These are phyloP conservation scores for Neotoma lepida DNA, from an alignment of 2,113 vertebrate genomes.

Conservation along the genomic window DNA sequence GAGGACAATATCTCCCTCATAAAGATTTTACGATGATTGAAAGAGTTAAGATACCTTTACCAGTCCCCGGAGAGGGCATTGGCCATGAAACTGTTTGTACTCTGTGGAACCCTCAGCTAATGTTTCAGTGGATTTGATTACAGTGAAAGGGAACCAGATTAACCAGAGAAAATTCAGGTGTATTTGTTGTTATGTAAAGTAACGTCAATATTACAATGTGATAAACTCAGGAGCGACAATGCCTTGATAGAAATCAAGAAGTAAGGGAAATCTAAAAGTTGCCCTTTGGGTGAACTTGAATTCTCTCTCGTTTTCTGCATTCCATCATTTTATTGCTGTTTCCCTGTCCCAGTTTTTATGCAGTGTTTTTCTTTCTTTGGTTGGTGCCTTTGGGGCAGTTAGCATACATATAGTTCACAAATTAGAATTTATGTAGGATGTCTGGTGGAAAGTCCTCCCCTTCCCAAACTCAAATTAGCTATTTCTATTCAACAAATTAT, in stretches of 20 bases:
- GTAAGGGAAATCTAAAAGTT: not conserved
- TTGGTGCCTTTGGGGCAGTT: not conserved
- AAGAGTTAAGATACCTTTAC: not conserved
- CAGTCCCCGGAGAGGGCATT: not conserved
- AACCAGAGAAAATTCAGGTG: not conserved
- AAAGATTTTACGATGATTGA: not conserved
- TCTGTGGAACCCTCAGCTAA: not conserved
- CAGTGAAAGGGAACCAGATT: not conserved
- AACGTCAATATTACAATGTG: not conserved
- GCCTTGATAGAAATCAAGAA: not conserved
- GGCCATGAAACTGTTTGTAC: not conserved
- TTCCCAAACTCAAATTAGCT: not conserved
- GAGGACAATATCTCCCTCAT: not conserved
- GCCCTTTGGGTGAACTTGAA: not conserved
- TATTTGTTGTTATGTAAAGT: not conserved
- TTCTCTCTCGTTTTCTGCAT: not conserved
- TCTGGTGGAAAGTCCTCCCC: not conserved
- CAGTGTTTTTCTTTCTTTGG: not conserved
- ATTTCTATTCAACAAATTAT: not conserved
- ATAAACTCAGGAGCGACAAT: not conserved
- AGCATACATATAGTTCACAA: not conserved
- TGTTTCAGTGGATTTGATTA: not conserved
- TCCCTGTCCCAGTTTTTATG: not conserved
- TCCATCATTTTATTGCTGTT: not conserved
- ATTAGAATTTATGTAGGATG: not conserved